phyloP scores from a whole-genome alignment of 1,140 invertebrate genomes.

The Venustaconcha ellipsiformis region DNA sequence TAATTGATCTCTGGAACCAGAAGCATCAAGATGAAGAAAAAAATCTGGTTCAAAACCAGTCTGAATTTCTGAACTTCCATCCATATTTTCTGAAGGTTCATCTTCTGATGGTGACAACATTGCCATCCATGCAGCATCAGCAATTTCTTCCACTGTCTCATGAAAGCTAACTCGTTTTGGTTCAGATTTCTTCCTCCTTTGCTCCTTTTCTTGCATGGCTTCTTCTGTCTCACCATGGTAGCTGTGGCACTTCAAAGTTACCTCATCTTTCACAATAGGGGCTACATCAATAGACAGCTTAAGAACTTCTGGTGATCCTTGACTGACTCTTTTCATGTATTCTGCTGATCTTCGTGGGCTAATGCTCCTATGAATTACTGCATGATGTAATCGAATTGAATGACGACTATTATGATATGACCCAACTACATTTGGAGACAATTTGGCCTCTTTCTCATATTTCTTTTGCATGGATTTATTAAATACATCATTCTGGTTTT shows the following conservation, averaged over 20 bases:
- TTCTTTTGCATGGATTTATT: too few species aligned
- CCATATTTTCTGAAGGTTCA: slow-evolving; percentile 10
- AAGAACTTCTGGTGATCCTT: slow-evolving; percentile 18
- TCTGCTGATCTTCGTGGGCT: slow-evolving; percentile 28
- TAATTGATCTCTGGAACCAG: too few species aligned
- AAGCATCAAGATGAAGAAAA: too few species aligned
- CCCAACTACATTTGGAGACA: too few species aligned
- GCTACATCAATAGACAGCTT: neutral
- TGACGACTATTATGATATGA: too few species aligned
- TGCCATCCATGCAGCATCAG: slow-evolving; percentile 16
- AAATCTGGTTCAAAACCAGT: too few species aligned
- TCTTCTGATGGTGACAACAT: slow-evolving; percentile 18
- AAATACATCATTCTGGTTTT: too few species aligned
- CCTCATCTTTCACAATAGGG: neutral
- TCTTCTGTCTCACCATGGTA: slow-evolving; percentile 23
- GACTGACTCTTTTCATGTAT: slow-evolving; percentile 6
- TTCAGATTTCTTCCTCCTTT: slow-evolving; percentile 28
- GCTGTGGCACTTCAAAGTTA: neutral
- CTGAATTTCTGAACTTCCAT: neutral
- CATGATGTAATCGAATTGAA: neutral
- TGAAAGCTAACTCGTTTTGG: slow-evolving; percentile 53
- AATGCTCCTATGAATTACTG: slow-evolving; percentile 25
- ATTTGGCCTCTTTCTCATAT: too few species aligned
- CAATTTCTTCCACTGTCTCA: slow-evolving; percentile 38
- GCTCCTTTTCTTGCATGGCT: slow-evolving; percentile 6